A percentile compares a stretch with the other conserved stretches of the same genome.
phyloP scores from a whole-genome alignment of 2,797 vertebrate species.

The Apogon hyalosoma region DNA sequence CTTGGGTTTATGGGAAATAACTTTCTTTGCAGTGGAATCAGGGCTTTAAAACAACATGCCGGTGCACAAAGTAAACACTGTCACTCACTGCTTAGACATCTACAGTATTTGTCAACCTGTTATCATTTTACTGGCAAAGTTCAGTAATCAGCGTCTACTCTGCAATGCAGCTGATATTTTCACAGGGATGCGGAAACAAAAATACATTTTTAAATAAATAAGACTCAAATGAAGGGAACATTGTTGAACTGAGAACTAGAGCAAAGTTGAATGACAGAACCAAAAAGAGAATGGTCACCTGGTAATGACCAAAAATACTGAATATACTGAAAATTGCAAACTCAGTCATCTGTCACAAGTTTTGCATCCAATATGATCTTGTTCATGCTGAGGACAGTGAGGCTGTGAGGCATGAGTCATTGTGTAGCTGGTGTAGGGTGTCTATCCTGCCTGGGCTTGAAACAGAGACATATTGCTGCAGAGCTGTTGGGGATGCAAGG shows the following conservation, averaged over 20 bases:
- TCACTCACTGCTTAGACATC: slow-evolving; percentile 10
- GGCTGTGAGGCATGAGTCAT: not conserved
- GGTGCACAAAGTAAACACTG: slow-evolving; percentile 34
- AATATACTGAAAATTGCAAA: no score
- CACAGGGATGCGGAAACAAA: slow-evolving; percentile 1
- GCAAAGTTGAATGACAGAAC: slow-evolving; percentile 1
- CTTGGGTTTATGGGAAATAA: slow-evolving; percentile 29
- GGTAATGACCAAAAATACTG: no score
- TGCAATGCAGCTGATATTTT: not conserved
- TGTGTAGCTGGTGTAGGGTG: not conserved
- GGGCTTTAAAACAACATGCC: slow-evolving; percentile 19
- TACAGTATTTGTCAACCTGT: slow-evolving; percentile 41
- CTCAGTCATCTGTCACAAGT: no score
- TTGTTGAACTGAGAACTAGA: not conserved
- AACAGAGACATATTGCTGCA: not conserved
- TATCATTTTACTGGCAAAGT: slow-evolving; percentile 16
- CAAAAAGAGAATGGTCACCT: not conserved
- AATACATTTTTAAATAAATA: not conserved
- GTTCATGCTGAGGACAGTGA: not conserved
- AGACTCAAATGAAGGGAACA: not conserved
- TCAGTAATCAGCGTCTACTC: slow-evolving; percentile 3
- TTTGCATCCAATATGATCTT: no score
- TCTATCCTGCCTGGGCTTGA: slow-evolving; percentile 22
- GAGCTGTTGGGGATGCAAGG: not conserved
- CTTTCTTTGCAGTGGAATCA: slow-evolving; percentile 11